phyloP scores from a whole-genome alignment of 1,140 invertebrate species.

The Zaprionus camerounensis region DNA sequence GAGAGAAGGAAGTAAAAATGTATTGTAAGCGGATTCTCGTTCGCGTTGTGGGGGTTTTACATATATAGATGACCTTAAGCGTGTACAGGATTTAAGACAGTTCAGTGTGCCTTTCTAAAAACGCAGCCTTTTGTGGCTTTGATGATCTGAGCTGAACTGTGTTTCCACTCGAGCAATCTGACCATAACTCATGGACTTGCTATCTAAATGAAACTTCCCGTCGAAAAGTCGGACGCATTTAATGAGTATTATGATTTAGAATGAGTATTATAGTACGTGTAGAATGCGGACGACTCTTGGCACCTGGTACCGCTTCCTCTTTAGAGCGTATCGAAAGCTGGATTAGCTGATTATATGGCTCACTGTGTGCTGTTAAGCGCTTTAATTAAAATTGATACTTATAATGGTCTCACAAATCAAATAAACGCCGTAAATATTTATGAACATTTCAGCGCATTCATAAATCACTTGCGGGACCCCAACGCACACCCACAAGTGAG shows the following conservation, averaged over 20 bases:
- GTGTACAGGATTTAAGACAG: slow-evolving; percentile 57
- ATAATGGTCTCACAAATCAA: slow-evolving; percentile 65
- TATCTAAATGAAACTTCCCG: slow-evolving; percentile 61
- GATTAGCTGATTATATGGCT: slow-evolving; percentile 35
- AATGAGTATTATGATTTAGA: slow-evolving; percentile 45
- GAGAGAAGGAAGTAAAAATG: slow-evolving; percentile 58
- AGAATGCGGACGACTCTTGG: not conserved
- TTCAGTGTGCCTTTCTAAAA: slow-evolving; percentile 60
- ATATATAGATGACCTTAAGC: slow-evolving; percentile 53
- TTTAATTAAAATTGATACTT: slow-evolving; percentile 58
- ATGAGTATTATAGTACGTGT: slow-evolving; percentile 9
- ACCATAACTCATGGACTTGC: slow-evolving; percentile 66
- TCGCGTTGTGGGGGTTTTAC: slow-evolving; percentile 25
- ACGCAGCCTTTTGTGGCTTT: slow-evolving; percentile 34
- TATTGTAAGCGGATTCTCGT: slow-evolving; percentile 23
- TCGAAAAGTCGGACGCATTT: slow-evolving; percentile 41
- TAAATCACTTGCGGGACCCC: slow-evolving; percentile 63
- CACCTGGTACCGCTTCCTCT: slow-evolving; percentile 25
- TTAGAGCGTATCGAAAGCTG: slow-evolving; percentile 15
- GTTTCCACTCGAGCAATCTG: slow-evolving; percentile 24
- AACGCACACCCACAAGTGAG: slow-evolving; percentile 70
- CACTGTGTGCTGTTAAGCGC: slow-evolving; percentile 45
- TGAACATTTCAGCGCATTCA: slow-evolving; percentile 56
- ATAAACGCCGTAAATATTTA: slow-evolving; percentile 69
- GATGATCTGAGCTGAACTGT: slow-evolving; percentile 2